phyloP scores from a whole-genome alignment of 1,140 invertebrate species.

The Pachyrhynchus sulphureomaculatus region DNA sequence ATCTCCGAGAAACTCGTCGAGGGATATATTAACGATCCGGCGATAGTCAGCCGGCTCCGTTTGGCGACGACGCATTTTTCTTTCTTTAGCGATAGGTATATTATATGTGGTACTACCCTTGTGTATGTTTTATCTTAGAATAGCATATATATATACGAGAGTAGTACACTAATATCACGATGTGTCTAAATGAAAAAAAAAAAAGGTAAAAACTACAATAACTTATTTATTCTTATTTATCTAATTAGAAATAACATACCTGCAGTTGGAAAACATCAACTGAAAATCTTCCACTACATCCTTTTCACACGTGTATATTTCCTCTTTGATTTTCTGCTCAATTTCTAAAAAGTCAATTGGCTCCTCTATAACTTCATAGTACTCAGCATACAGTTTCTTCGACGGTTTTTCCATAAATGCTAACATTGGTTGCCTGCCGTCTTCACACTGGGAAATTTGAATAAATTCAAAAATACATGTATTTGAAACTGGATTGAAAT shows the following conservation, averaged over 20 bases:
- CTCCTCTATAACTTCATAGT: conserved; percentile 90
- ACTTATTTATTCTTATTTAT: background rate
- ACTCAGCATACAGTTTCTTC: conserved; percentile 93
- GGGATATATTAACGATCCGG: no score
- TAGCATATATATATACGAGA: no score
- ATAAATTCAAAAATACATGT: conserved; percentile 2
- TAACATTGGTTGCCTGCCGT: conserved; percentile 82
- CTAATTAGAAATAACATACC: conserved; percentile 46
- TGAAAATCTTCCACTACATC: conserved; percentile 66
- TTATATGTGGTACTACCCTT: no score
- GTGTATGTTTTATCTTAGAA: no score
- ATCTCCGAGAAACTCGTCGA: no score
- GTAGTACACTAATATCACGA: no score
- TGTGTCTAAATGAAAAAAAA: no score
- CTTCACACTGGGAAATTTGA: conserved; percentile 61
- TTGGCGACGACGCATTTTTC: no score
- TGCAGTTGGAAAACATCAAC: conserved; percentile 94
- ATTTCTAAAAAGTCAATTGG: conserved; percentile 96
- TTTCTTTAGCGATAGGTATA: no score
- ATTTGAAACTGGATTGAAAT: no score
- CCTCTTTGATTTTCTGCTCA: conserved; percentile 83
- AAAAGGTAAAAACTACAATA: background rate
- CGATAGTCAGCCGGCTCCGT: no score
- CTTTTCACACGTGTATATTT: conserved; percentile 62
- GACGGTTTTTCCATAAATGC: conserved; percentile 97